phyloP scores from a whole-genome alignment of 2,797 vertebrate species.

The Gallinago nigripennis region DNA sequence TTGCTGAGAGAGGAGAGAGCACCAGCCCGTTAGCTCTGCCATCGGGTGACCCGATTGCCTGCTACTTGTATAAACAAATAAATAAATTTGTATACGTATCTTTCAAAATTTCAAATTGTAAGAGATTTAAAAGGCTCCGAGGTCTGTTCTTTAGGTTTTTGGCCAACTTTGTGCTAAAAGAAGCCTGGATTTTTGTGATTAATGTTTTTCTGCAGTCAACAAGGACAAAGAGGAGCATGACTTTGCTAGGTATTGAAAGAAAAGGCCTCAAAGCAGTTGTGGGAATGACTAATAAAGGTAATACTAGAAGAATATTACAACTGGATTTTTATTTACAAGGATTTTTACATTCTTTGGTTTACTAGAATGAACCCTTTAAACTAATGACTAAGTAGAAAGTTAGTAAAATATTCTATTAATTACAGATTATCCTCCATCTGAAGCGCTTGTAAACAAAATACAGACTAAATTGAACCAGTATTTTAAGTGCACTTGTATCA shows the following conservation, averaged over 20 bases:
- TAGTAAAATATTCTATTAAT: background rate
- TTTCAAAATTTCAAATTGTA: background rate
- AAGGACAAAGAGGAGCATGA: background rate
- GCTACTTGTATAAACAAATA: background rate
- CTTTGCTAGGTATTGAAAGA: background rate
- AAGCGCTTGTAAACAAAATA: background rate
- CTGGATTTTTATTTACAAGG: background rate
- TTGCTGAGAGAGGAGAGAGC: background rate
- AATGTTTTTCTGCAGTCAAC: background rate
- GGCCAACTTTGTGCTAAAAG: background rate
- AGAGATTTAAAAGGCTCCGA: background rate
- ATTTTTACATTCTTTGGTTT: background rate
- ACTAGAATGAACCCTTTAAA: background rate
- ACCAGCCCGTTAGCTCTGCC: background rate
- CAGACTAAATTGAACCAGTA: background rate
- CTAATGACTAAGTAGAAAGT: background rate
- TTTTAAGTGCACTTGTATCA: background rate
- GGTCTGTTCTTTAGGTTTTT: background rate
- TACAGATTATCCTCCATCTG: background rate
- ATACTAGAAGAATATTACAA: background rate
- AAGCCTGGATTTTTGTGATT: background rate
- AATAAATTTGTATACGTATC: background rate
- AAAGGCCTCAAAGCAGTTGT: background rate
- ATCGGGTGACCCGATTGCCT: background rate
- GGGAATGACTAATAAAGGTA: background rate